Base-by-base conservation (phyloP, 2,888 invertebrate genomes). In the Amphiduros pacificus region DNA sequence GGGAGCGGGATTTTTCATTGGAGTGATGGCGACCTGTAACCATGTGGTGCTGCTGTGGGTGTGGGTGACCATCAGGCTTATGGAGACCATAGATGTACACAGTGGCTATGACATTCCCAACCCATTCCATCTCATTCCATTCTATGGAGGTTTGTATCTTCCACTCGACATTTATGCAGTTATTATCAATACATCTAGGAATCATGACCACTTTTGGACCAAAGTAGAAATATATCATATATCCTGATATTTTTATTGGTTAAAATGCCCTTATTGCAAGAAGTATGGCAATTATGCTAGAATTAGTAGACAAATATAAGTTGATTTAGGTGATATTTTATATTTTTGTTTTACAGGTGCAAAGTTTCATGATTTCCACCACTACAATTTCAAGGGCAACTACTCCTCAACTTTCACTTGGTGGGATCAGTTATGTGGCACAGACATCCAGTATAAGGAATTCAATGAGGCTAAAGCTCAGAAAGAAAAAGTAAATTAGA, bases 71-170 rank as follows among this genome's bases (percentile, higher is more conserved):
- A 59, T 73, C 9, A 62, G 75, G 1, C 62, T 75, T 26, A 54
- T 75, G 31, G 75, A 75, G 65, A 75, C 75, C 14, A 71, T 73
- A 28, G 75, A 75, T 62, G 74, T 75, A 0, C 75, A 75, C 67
- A 68, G 68, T 60, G 75, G 75, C 17, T 75, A 75, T 56, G 71
- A 75, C 61, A 58, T 75, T 26, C 74, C 73, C 6, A 75, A 75
- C 44, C 55, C 66, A 2, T 68, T 75, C 41, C 72, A 75, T 49
- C 67, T 75, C 2, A 57, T 75, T 49, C 75, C 75, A 20, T 73
- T 73, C 55, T 75, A 75, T 57, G 74, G 65, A 60, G 75, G 75
- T 75, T n/a, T n/a, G n/a, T n/a, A n/a, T n/a, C n/a, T n/a, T n/a
- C n/a, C n/a, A n/a, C n/a, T n/a, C n/a, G n/a, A n/a, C n/a, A n/a